Evolutionary conservation across 2,888 invertebrate species (phyloP), one percentile per base, ranked within the genome.

Genomic region (Leucania comma): DNA sequence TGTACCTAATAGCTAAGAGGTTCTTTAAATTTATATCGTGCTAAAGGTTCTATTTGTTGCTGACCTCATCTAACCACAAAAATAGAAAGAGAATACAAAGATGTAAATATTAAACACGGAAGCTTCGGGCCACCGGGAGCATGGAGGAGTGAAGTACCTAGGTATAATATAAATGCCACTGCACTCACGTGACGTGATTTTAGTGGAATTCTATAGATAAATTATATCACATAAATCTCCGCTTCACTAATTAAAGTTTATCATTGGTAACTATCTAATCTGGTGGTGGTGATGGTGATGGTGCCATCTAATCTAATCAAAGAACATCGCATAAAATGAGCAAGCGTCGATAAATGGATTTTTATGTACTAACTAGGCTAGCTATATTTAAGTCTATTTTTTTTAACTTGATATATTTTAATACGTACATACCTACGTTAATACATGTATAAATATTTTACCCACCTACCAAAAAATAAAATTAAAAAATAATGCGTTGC

Each of bases 311-410:
- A 71, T 38, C 38, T 42, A 48, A 71, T 38, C 38, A 75, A 32
- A 48, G 32, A 38, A 66, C 56, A 56, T 22, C 17, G 17, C 35
- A 68, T 24, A 46, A 71, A 75, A 54, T 46, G 67, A 35, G 71
- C 54, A 56, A 56, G 67, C n/a, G 46, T 67, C 1, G 12, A 56
- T 17, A 26, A 24, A 50, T 48, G 8, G 22, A n/a, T 67, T 67
- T 56, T 69, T 38, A 48, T 32, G 20, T 24, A 32, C 5, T 12
- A 26, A 20, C 5, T 12, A 26, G 1, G 5, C 17, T 42, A 5
- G 17, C 3, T 17, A 17, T 54, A 17, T 20, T 17, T 26, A 29
- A 14, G 9, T n/a, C 4, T 24, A 24, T 1, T 24, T 24, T n/a
- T 51, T 24, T 17, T 9, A 53, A 20, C 10, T 26, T 9, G 17